Conservation (phyloP, 2,888 invertebrate genomes). For the Ophioninae sp. region DNA sequence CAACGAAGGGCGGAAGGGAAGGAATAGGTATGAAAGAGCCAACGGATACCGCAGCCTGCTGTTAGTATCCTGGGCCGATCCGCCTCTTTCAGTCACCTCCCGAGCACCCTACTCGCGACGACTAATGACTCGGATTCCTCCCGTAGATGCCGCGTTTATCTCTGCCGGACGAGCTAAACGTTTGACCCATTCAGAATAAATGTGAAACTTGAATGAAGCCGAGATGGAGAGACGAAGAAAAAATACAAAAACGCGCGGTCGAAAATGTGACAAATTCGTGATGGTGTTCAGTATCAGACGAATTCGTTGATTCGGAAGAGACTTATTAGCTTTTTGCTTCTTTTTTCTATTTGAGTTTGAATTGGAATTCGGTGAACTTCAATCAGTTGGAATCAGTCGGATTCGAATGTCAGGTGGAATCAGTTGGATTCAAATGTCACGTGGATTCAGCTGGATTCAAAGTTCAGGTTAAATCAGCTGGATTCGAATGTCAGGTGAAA, state of each 20-base stretch:
- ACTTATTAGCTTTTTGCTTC: too few species aligned
- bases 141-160: slow-evolving; percentile 63
- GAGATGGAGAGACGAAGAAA: slow-evolving; percentile 39
- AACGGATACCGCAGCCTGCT: slow-evolving; percentile 29
- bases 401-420: too few species aligned
- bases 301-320: too few species aligned
- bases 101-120: slow-evolving; percentile 57
- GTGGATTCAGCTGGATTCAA: too few species aligned
- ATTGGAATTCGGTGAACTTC: too few species aligned
- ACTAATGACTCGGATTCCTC: slow-evolving; percentile 66
- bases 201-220: slow-evolving; percentile 29
- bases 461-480: too few species aligned
- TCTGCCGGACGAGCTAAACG: slow-evolving; percentile 62
- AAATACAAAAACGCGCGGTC: slow-evolving; percentile 16
- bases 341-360: too few species aligned
- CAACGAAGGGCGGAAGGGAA: slow-evolving; percentile 3
- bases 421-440: too few species aligned
- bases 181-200: slow-evolving; percentile 39
- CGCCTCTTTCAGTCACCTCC: slow-evolving; percentile 30
- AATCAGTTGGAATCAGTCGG: too few species aligned
- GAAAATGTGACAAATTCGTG: not conserved
- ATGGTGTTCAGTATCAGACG: too few species aligned
- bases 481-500: too few species aligned
- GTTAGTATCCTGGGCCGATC: not conserved
- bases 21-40: slow-evolving; percentile 37